phyloP scores from a whole-genome alignment of 2,113 vertebrate species.

The Tragelaphus scriptus region DNA sequence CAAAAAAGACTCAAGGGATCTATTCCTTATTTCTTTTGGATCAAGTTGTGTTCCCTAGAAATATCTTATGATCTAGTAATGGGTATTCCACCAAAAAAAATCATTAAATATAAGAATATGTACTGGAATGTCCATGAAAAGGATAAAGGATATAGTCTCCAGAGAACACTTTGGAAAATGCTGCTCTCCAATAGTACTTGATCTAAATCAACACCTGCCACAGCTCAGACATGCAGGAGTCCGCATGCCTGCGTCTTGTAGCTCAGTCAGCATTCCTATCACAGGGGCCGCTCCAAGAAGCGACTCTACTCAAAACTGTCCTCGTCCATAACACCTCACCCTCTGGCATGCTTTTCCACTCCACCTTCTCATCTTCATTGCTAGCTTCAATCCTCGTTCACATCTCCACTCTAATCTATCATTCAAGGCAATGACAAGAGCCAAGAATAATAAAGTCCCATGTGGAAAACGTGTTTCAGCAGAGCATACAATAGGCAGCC shows the following conservation, averaged over 20 bases:
- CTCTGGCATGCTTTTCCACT: neutral
- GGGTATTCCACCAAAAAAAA: neutral
- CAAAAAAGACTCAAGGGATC: neutral
- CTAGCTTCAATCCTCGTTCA: neutral
- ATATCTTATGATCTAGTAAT: neutral
- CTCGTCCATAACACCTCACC: neutral
- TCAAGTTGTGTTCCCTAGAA: neutral
- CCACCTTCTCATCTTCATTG: neutral
- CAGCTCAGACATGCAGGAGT: neutral
- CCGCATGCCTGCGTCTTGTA: rapidly evolving
- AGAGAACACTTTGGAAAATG: neutral
- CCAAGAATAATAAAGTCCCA: neutral
- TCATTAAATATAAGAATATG: neutral
- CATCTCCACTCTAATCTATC: neutral
- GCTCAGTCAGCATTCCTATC: neutral
- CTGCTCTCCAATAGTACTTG: neutral
- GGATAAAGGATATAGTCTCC: neutral
- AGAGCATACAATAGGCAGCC: neutral
- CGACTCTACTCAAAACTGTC: neutral
- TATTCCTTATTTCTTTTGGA: neutral
- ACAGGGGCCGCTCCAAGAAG: neutral
- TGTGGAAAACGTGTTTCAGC: neutral
- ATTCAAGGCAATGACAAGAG: neutral
- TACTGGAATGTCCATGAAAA: neutral
- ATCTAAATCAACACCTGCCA: neutral